phyloP scores from a whole-genome alignment of 1,140 invertebrate genomes.

The Nephotettix cincticeps region DNA sequence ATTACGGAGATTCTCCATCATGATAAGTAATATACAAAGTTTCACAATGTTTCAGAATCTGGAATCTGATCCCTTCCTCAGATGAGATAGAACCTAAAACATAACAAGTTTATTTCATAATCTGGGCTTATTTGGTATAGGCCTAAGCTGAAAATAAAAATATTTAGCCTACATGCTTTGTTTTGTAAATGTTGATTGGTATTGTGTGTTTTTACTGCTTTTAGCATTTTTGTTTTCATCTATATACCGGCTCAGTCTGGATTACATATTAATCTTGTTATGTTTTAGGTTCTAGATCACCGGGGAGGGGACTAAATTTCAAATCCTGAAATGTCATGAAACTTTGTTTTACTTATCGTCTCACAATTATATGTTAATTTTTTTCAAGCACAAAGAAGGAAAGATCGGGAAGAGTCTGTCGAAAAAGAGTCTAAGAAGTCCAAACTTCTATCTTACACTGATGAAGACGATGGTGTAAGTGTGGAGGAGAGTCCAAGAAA shows the following conservation, averaged over 20 bases:
- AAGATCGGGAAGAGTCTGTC: slow-evolving; percentile 60
- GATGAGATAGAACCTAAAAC: too few species aligned
- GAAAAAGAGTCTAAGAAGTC: slow-evolving; percentile 46
- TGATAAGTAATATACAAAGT: too few species aligned
- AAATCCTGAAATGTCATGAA: too few species aligned
- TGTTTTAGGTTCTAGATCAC: neutral
- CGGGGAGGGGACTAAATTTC: neutral
- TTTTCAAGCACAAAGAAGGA: slow-evolving; percentile 59
- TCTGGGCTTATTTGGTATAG: neutral
- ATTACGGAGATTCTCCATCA: too few species aligned
- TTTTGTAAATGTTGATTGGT: neutral
- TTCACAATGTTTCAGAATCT: too few species aligned
- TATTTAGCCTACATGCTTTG: neutral
- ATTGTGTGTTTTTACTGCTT: neutral
- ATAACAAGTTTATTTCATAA: too few species aligned
- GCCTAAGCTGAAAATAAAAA: neutral
- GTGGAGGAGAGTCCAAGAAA: slow-evolving; percentile 41
- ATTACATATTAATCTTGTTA: too few species aligned
- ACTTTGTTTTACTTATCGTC: neutral
- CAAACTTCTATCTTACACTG: slow-evolving; percentile 62
- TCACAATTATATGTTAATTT: neutral
- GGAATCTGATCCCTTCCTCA: too few species aligned
- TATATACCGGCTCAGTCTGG: too few species aligned
- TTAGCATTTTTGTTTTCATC: too few species aligned
- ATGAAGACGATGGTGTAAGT: slow-evolving; percentile 57